Conservation (phyloP, 2,888 invertebrate genomes). For the Tenthredo mesomela region DNA sequence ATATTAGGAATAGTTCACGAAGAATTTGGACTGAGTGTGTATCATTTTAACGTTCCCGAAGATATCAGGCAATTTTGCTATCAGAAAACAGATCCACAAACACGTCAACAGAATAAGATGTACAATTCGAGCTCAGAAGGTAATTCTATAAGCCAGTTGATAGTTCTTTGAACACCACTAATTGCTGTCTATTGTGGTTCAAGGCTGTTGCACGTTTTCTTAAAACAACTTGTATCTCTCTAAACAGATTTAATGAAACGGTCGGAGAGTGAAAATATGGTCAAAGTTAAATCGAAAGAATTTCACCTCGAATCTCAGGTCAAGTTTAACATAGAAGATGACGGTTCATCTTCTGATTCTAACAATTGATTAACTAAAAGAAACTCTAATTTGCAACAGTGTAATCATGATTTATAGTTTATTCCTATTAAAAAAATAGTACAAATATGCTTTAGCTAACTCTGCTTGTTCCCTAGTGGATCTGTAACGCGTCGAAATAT, state of each 20-base stretch:
- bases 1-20: conserved; percentile 68
- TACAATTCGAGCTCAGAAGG: not conserved
- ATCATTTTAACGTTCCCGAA: conserved; percentile 63
- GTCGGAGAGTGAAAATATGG: not conserved
- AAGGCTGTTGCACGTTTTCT: not conserved
- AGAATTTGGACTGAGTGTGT: conserved; percentile 66
- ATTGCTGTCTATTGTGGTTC: not conserved
- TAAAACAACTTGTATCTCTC: not conserved
- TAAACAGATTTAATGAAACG: conserved; percentile 6
- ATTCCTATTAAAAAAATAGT: conserved; percentile 42
- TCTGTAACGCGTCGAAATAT: conserved; percentile 88
- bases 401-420: conserved; percentile 1
- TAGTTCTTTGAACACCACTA: not conserved
- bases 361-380: not conserved
- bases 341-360: conserved; percentile 18
- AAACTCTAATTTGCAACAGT: not conserved
- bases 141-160: not conserved
- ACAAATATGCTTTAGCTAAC: conserved; percentile 53
- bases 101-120: not conserved
- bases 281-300: not conserved
- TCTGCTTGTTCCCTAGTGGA: conserved; percentile 69
- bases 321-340: conserved; percentile 24
- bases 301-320: conserved; percentile 15
- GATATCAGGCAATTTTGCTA: conserved; percentile 66
- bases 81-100: conserved; percentile 56